Percentiles rank a stretch among this genome's conserved stretches.
These are phyloP conservation scores for Cryptotermes secundus DNA, from an alignment of 1,140 invertebrate genomes.

Conservation along the genomic window DNA sequence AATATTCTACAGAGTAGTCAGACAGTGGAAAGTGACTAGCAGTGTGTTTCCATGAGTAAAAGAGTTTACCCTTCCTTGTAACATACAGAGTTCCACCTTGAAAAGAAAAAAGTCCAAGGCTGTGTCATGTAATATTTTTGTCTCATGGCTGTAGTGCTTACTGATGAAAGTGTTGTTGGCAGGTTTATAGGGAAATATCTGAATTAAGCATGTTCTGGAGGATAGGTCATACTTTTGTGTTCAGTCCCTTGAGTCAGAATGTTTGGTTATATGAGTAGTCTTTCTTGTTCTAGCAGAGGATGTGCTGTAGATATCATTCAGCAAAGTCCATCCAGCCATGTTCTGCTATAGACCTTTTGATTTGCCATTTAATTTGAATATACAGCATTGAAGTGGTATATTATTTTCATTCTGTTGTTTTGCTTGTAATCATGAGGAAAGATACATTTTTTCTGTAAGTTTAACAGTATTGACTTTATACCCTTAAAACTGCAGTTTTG, in stretches of 20 bases:
- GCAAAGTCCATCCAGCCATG: conserved; percentile 6
- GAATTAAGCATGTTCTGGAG: background rate
- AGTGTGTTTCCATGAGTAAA: background rate
- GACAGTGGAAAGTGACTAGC: conserved; percentile 6
- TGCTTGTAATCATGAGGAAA: background rate
- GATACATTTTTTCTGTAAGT: background rate
- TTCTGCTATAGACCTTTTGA: background rate
- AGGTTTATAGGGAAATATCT: background rate
- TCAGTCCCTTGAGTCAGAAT: background rate
- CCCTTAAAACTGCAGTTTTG: background rate
- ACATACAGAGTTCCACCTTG: background rate
- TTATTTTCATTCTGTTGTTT: background rate
- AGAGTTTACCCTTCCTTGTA: background rate
- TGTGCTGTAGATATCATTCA: background rate
- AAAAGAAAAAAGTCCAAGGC: conserved; percentile 7
- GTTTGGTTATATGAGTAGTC: background rate
- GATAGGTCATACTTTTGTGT: background rate
- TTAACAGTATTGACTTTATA: background rate
- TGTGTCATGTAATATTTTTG: conserved; percentile 19
- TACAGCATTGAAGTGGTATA: too few species aligned
- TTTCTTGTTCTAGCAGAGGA: background rate
- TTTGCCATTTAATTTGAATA: background rate
- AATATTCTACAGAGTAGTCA: conserved; percentile 2
- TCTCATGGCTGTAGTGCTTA: conserved; percentile 26
- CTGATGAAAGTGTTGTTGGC: conserved; percentile 4